Conservation (phyloP, 2,797 vertebrate species). For the Potorous gilbertii region DNA sequence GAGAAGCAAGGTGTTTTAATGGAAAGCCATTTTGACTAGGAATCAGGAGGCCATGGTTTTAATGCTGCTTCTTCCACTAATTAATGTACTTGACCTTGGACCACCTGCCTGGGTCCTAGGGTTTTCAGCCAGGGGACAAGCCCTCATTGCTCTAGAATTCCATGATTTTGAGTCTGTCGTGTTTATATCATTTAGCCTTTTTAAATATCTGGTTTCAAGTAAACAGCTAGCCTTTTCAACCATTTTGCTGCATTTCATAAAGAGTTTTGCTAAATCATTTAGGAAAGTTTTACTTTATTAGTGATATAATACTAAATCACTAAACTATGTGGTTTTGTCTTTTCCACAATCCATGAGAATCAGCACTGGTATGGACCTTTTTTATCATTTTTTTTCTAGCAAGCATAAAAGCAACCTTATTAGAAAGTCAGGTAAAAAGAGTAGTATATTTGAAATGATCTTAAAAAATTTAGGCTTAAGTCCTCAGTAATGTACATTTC, state of each 20-base stretch:
- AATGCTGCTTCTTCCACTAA: not conserved
- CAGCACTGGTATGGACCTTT: slow-evolving; percentile 65
- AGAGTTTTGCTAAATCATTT: slow-evolving; percentile 53
- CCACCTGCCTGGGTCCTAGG: not conserved
- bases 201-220: slow-evolving; percentile 31
- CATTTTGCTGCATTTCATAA: slow-evolving; percentile 2
- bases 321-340: slow-evolving; percentile 70
- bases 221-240: slow-evolving; percentile 20
- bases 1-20: not conserved
- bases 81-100: not conserved
- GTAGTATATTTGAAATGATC: slow-evolving; percentile 86
- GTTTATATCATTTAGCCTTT: slow-evolving; percentile 32
- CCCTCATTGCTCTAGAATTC: not conserved
- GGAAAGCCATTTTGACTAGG: not conserved
- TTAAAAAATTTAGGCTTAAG: slow-evolving; percentile 89
- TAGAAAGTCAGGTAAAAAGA: slow-evolving; percentile 85
- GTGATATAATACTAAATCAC: slow-evolving; percentile 47
- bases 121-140: not conserved
- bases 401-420: slow-evolving; percentile 84
- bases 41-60: not conserved
- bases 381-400: slow-evolving; percentile 75
- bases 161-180: slow-evolving; percentile 5
- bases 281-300: slow-evolving; percentile 65
- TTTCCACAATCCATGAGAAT: slow-evolving; percentile 71
- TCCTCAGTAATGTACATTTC: slow-evolving; percentile 87